Evolutionary conservation across 2,888 invertebrate genomes (phyloP).

Genomic region (Torymus auratus): DNA sequence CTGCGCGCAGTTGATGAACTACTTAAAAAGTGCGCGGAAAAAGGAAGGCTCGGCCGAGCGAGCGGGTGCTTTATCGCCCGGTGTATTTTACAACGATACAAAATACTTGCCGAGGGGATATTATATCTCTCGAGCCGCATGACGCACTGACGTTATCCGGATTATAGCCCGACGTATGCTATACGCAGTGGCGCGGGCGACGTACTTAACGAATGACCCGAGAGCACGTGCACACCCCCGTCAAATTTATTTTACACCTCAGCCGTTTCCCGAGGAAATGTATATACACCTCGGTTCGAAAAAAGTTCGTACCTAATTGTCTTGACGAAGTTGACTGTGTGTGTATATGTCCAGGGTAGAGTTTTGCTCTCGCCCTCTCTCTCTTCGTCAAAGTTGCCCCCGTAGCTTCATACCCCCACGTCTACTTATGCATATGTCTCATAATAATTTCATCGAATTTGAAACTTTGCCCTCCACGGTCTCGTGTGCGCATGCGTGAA

Average conservation of each 20-base stretch:
- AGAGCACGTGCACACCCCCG: too few species aligned
- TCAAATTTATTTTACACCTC: too few species aligned
- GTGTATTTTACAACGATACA: slow-evolving; percentile 37
- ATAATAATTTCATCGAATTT: slow-evolving; percentile 20
- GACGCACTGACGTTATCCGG: too few species aligned
- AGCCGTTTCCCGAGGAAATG: too few species aligned
- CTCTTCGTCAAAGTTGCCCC: neutral
- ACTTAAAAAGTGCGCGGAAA: slow-evolving; percentile 34
- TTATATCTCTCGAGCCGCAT: neutral
- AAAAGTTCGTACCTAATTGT: slow-evolving; percentile 8
- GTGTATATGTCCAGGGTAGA: neutral
- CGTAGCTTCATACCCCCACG: too few species aligned
- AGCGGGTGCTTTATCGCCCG: slow-evolving; percentile 20
- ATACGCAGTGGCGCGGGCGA: too few species aligned
- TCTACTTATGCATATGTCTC: slow-evolving; percentile 7
- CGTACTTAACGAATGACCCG: too few species aligned
- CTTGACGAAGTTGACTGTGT: neutral
- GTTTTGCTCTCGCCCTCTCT: neutral
- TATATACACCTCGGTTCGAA: neutral
- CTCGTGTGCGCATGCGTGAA: neutral
- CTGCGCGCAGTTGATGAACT: slow-evolving; percentile 46
- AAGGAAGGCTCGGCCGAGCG: neutral
- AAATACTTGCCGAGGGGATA: slow-evolving; percentile 10
- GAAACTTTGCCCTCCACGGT: neutral
- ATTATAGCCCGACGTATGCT: too few species aligned